Conservation (phyloP, 1,140 invertebrate genomes). For the Temnothorax longispinosus region DNA sequence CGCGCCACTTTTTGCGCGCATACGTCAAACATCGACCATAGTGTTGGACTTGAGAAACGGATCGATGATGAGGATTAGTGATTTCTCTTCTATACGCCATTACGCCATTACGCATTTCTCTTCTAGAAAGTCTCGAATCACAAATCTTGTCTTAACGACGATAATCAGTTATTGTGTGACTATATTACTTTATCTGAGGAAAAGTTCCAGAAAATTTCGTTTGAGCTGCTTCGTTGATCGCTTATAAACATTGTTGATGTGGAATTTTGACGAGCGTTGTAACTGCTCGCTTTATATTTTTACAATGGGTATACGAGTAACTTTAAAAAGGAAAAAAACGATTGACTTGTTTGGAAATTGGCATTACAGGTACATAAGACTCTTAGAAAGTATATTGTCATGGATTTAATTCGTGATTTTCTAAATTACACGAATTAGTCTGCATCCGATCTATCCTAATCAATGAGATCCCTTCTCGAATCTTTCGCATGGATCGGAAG, state of each 20-base stretch:
- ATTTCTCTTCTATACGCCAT: neutral
- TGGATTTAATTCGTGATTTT: constrained; percentile 15
- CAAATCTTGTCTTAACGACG: neutral
- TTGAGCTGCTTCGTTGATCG: neutral
- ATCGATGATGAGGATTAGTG: neutral
- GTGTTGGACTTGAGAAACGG: constrained; percentile 40
- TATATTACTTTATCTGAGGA: neutral
- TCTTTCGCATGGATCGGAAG: constrained; percentile 61
- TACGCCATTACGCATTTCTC: constrained; percentile 11
- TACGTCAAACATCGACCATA: constrained; percentile 23
- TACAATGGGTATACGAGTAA: constrained; percentile 50
- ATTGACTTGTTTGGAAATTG: constrained; percentile 32
- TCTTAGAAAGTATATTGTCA: neutral
- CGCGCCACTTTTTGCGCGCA: constrained; percentile 11
- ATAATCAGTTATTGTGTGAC: neutral
- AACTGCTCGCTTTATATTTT: neutral
- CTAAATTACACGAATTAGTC: neutral
- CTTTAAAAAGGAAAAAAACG: neutral
- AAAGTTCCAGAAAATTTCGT: neutral
- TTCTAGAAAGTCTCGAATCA: neutral
- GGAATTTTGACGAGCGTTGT: neutral
- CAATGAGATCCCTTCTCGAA: constrained; percentile 63
- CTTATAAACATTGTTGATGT: neutral
- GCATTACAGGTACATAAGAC: neutral
- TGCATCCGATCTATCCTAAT: constrained; percentile 18